A percentile compares a stretch with the other conserved stretches of the same genome.
These are phyloP conservation scores for Ceratina australensis DNA, from an alignment of 1,140 invertebrate species.

Conservation along the genomic window DNA sequence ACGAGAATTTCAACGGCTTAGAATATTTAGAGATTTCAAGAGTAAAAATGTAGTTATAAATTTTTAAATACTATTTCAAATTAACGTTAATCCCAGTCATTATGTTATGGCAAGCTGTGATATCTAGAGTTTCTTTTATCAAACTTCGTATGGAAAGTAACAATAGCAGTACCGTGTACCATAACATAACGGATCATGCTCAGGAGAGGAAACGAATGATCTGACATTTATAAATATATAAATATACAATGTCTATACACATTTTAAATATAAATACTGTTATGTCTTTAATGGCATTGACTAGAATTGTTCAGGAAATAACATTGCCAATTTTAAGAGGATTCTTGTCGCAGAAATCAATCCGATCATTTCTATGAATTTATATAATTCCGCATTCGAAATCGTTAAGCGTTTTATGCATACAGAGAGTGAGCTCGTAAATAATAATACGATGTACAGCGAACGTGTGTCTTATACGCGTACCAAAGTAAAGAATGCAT, in stretches of 20 bases:
- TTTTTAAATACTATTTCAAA: no score
- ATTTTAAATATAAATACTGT: constrained; percentile 56
- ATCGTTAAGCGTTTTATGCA: constrained; percentile 45
- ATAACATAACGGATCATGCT: constrained; percentile 20
- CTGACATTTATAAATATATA: constrained; percentile 41
- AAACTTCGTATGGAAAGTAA: constrained; percentile 36
- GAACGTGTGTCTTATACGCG: constrained; percentile 52
- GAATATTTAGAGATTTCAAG: no score
- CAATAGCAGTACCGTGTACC: constrained; percentile 10
- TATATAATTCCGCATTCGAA: constrained; percentile 31
- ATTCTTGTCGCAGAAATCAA: constrained; percentile 19
- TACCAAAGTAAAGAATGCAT: constrained; percentile 30
- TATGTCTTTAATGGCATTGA: constrained; percentile 56
- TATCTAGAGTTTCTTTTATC: constrained; percentile 13
- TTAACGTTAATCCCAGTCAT: neutral
- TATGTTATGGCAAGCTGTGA: neutral
- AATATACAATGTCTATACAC: constrained; percentile 54
- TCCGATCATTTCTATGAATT: neutral
- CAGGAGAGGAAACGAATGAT: constrained; percentile 19
- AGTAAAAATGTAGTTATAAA: no score
- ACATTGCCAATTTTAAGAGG: constrained; percentile 43
- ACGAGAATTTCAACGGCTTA: no score
- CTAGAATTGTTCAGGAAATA: constrained; percentile 56
- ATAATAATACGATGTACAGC: constrained; percentile 43
- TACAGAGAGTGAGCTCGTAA: constrained; percentile 40